Percentiles rank a stretch among this genome's conserved stretches.
Conservation (phyloP, 2,797 vertebrate species). For the Psittacula echo region DNA sequence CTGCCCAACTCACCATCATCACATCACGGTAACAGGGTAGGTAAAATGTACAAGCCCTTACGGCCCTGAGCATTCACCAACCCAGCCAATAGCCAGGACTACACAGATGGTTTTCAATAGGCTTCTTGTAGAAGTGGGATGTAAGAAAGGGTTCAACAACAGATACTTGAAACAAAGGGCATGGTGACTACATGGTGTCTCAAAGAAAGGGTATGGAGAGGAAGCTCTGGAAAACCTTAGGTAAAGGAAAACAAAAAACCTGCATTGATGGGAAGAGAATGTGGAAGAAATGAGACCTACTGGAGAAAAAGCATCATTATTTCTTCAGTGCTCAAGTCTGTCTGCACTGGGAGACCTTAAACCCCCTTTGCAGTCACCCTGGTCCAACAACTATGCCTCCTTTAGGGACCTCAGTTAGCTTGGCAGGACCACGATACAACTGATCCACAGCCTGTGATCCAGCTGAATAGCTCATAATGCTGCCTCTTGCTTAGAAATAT, state of each 20-base stretch:
- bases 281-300: not conserved
- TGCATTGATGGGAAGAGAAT: not conserved
- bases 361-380: not conserved
- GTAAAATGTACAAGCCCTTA: not conserved
- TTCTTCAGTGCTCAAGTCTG: not conserved
- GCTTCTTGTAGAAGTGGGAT: not conserved
- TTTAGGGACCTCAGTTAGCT: not conserved
- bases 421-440: rapidly evolving
- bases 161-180: not conserved
- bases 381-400: not conserved
- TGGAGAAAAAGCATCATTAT: not conserved
- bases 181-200: rapidly evolving
- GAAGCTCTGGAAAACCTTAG: not conserved
- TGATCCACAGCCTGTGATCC: not conserved
- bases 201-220: not conserved
- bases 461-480: not conserved
- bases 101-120: not conserved
- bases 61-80: not conserved
- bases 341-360: not conserved
- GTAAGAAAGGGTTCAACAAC: not conserved
- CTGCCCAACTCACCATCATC: not conserved
- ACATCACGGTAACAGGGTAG: not conserved
- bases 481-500: not conserved
- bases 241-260: not conserved
- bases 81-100: not conserved